A percentile compares a stretch with the other conserved stretches of the same genome.
Conservation (phyloP, 2,888 invertebrate genomes). For the Nephrotoma guestfalica region DNA sequence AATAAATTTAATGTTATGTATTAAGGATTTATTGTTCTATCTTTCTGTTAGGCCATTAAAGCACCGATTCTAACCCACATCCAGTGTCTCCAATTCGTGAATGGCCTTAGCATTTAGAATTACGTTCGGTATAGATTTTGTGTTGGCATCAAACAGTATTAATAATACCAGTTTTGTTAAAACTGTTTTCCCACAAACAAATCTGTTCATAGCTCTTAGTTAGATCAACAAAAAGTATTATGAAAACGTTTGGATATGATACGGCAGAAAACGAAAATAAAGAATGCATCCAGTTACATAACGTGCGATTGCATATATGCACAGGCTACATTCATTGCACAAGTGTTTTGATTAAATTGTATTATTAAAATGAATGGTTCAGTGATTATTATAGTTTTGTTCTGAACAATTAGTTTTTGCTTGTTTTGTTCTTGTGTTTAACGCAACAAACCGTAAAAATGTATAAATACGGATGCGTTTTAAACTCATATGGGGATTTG, state of each 20-base stretch:
- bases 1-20: no score
- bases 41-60: no score
- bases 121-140: no score
- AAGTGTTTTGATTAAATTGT: not conserved
- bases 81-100: no score
- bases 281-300: not conserved
- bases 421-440: not conserved
- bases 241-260: not conserved
- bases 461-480: not conserved
- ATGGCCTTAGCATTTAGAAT: no score
- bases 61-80: no score
- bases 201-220: not conserved
- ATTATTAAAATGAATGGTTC: not conserved
- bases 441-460: not conserved
- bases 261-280: not conserved
- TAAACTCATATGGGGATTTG: not conserved
- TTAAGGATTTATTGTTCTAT: no score
- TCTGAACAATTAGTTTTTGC: not conserved
- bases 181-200: not conserved
- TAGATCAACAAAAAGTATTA: not conserved
- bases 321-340: not conserved
- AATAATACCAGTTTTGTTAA: no score
- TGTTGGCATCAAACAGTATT: no score
- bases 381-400: not conserved
- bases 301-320: not conserved